A percentile compares a stretch with the other conserved stretches of the same genome.
Conservation (phyloP, 2,113 vertebrate species). For the Colistium nudipinnis region DNA sequence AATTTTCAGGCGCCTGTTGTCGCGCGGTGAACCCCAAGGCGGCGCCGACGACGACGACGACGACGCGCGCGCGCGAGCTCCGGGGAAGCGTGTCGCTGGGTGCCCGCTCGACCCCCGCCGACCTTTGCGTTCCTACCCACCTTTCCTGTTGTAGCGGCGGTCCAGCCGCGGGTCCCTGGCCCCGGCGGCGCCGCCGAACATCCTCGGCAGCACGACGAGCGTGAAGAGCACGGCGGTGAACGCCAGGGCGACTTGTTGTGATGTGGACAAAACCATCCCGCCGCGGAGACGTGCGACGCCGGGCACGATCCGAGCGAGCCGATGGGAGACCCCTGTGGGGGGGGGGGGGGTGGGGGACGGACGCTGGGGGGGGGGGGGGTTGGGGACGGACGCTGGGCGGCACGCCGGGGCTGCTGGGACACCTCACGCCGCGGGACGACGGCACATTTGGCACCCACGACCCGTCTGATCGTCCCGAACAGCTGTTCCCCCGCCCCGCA, state of each 20-base stretch:
- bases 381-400: too few species aligned
- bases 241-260: slow-evolving; percentile 80
- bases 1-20: too few species aligned
- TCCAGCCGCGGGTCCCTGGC: slow-evolving; percentile 68
- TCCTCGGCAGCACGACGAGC: slow-evolving; percentile 80
- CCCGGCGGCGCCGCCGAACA: slow-evolving; percentile 74
- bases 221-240: slow-evolving; percentile 78
- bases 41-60: too few species aligned
- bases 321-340: too few species aligned
- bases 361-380: too few species aligned
- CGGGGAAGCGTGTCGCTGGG: not conserved
- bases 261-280: slow-evolving; percentile 73
- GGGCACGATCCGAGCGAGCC: not conserved
- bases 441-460: too few species aligned
- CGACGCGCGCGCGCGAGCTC: fast-evolving
- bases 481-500: slow-evolving; percentile 1
- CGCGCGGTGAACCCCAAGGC: too few species aligned
- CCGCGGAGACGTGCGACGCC: not conserved
- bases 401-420: too few species aligned
- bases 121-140: too few species aligned
- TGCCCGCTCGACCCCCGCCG: too few species aligned
- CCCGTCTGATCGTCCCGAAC: not conserved
- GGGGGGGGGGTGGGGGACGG: too few species aligned
- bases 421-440: too few species aligned
- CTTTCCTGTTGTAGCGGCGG: slow-evolving; percentile 74